A percentile compares a stretch with the other conserved stretches of the same genome.
Conservation (phyloP, 2,113 vertebrate genomes). For the Gymnarchus niloticus region DNA sequence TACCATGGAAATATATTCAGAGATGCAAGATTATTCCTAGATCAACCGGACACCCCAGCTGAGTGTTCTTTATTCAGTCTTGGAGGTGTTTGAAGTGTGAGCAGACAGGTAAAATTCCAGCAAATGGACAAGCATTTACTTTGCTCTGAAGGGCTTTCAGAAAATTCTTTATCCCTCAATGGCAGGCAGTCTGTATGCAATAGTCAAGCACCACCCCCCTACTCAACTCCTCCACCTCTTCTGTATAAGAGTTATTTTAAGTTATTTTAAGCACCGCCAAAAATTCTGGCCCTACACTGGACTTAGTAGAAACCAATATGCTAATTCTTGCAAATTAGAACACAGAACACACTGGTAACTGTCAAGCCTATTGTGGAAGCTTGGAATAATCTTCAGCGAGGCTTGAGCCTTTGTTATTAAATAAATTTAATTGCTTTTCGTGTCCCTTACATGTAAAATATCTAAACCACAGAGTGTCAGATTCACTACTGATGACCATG, state of each 20-base stretch:
- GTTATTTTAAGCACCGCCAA: background rate
- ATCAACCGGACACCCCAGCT: background rate
- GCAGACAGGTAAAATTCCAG: background rate
- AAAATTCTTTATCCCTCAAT: background rate
- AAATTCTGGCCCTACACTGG: background rate
- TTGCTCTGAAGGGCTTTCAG: slow-evolving; percentile 1
- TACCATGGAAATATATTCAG: background rate
- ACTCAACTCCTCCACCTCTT: background rate
- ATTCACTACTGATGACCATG: background rate
- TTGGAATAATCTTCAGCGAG: background rate
- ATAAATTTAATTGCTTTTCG: background rate
- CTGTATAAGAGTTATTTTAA: background rate
- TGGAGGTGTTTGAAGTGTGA: background rate
- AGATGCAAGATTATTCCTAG: background rate
- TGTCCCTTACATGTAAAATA: background rate
- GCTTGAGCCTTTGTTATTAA: background rate
- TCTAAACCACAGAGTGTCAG: background rate
- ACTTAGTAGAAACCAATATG: background rate
- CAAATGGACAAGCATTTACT: background rate
- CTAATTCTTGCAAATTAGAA: background rate
- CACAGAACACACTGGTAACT: background rate
- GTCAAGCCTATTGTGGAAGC: background rate
- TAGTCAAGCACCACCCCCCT: background rate
- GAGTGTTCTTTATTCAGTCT: background rate
- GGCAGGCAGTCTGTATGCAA: background rate